Percentiles rank a stretch among this genome's conserved stretches.
Conservation (phyloP, 2,113 vertebrate genomes). For the Ictalurus furcatus region DNA sequence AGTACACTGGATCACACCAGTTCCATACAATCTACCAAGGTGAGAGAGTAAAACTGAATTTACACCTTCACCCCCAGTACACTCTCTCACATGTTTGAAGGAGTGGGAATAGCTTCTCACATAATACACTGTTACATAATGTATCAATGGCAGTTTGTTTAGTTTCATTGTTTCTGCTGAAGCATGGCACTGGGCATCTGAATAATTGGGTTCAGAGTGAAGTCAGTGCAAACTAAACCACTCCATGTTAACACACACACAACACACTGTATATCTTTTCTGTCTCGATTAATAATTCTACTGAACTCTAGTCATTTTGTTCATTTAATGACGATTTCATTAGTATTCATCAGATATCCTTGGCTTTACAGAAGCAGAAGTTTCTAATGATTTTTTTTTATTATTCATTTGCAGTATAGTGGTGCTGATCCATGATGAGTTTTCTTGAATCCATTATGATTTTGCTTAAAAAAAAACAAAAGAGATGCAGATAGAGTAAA, state of each 20-base stretch:
- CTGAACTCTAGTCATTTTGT: constrained; percentile 21
- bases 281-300: constrained; percentile 16
- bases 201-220: constrained; percentile 33
- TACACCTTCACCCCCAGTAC: constrained; percentile 11
- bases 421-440: not conserved
- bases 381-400: not conserved
- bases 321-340: constrained; percentile 35
- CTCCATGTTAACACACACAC: not conserved
- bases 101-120: constrained; percentile 36
- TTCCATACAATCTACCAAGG: constrained; percentile 15
- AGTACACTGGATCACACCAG: constrained; percentile 17
- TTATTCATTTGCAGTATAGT: not conserved
- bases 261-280: not conserved
- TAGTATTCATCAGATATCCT: constrained; percentile 17
- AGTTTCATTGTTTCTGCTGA: constrained; percentile 30
- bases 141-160: constrained; percentile 38
- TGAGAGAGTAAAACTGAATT: constrained; percentile 24
- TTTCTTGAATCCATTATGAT: not conserved
- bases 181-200: not conserved
- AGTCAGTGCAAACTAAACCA: constrained; percentile 19
- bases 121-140: constrained; percentile 40
- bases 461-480: not conserved
- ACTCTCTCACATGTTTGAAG: constrained; percentile 20
- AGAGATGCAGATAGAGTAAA: not conserved
- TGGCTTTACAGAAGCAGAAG: constrained; percentile 17